These are phyloP conservation scores for Ptychobarbus kaznakovi DNA, from an alignment of 2,797 vertebrate species.

Conservation along the genomic window DNA sequence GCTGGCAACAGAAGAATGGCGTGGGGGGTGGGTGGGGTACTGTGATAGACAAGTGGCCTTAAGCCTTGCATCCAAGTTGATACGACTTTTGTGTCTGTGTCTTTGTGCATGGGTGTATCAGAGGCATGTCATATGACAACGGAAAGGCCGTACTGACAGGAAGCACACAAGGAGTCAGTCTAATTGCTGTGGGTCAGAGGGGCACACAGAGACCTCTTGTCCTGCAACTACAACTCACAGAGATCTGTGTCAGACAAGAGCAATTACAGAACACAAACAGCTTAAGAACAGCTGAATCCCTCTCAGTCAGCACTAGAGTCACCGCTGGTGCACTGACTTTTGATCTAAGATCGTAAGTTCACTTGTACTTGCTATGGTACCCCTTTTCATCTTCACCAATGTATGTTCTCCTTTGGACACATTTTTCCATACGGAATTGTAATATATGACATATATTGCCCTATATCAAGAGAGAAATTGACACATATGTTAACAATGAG, in stretches of 20 bases:
- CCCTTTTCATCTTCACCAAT: constrained; percentile 2
- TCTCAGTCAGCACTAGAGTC: constrained; percentile 32
- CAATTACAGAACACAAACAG: constrained; percentile 64
- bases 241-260: constrained; percentile 74
- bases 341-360: constrained; percentile 37
- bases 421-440: not conserved
- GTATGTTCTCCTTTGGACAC: no score
- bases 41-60: constrained; percentile 52
- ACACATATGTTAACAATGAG: not conserved
- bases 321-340: constrained; percentile 23
- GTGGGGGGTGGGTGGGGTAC: constrained; percentile 43
- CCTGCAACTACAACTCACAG: constrained; percentile 73
- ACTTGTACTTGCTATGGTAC: not conserved
- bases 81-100: constrained; percentile 49
- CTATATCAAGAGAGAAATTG: not conserved
- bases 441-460: not conserved
- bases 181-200: constrained; percentile 74
- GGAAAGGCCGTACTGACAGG: constrained; percentile 70
- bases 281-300: constrained; percentile 32
- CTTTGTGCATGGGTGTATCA: constrained; percentile 45
- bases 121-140: constrained; percentile 38
- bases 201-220: constrained; percentile 63
- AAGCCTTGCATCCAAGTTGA: constrained; percentile 55
- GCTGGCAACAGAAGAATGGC: constrained; percentile 23
- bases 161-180: constrained; percentile 65